Evolutionary conservation across 2,888 invertebrate genomes (phyloP), one percentile per base, ranked within the genome.

Genomic region (Amaurobius ferox): DNA sequence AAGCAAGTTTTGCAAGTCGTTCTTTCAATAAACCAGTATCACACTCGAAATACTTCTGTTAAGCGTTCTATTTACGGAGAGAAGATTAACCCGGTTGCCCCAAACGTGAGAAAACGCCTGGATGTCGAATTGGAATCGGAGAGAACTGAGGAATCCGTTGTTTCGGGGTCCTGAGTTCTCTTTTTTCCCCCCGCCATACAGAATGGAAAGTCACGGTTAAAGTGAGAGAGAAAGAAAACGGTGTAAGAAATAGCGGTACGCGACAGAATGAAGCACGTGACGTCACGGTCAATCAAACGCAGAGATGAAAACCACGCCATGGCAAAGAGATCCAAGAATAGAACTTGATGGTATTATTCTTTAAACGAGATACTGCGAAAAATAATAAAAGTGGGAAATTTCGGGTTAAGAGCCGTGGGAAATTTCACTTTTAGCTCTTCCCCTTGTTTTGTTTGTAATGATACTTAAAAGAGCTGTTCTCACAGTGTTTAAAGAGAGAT

Each of bases 291-390:
- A 55, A 55, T 55, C 55, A 55, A 55, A 55, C 19, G 55, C 3
- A 55, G 55, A 35, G n/a, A 44, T 23, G 55, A 55, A 55, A 55
- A 55, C 55, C 55, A 55, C 6, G 55, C 55, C 6, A 55, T 55
- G 55, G 19, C 55, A 55, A 16, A 55, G 44, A 16, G 55, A 16
- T n/a, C 55, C 55, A 55, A 55, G 55, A 55, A 55, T 55, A 55
- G 55, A 55, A 44, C 5, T n/a, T 55, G 55, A 55, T 55, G 55
- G 23, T 55, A 23, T 55, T 55, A 55, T 55, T 55, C 55, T 55
- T 55, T 55, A 55, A 19, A 55, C 55, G 19, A 23, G 55, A 55
- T 55, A 55, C 23, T 19, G 16, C 2, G 19, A 55, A 55, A 55
- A 55, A 55, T 55, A 55, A 55, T 23, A 55, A 23, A 23, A 55